Evolutionary conservation across 2,888 invertebrate genomes (phyloP).

Genomic region (Nephrotoma appendiculata): DNA sequence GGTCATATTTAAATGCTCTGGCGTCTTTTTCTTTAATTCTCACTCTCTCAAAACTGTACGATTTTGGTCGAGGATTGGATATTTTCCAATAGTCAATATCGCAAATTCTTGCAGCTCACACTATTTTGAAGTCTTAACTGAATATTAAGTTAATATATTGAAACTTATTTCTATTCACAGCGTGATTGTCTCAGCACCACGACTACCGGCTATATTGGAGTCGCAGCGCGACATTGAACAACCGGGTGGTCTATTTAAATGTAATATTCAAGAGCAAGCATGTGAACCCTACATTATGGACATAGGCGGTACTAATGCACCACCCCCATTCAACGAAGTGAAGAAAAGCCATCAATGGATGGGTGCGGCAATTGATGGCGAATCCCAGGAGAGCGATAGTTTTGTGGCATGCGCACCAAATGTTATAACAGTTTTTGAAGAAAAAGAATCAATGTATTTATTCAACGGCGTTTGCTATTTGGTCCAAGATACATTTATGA

Average conservation of each 20-base stretch:
- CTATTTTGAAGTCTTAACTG: too few relatives aligned
- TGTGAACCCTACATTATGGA: slow-evolving; percentile 32
- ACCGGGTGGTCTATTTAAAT: slow-evolving; percentile 40
- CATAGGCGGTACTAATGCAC: slow-evolving; percentile 17
- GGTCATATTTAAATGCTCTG: too few relatives aligned
- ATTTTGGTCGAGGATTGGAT: too few relatives aligned
- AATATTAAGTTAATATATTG: too few relatives aligned
- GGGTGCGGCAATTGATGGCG: slow-evolving; percentile 36
- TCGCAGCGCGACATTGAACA: slow-evolving; percentile 29
- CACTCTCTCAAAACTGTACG: too few relatives aligned
- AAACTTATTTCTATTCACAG: slow-evolving; percentile 21
- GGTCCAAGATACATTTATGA: not conserved
- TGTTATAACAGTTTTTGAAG: not conserved
- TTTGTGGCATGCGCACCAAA: slow-evolving; percentile 13
- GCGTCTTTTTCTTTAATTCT: too few relatives aligned
- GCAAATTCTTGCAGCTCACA: too few relatives aligned
- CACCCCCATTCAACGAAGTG: slow-evolving; percentile 5
- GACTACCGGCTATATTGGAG: slow-evolving; percentile 34
- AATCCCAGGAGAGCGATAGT: slow-evolving; percentile 27
- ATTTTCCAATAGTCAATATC: too few relatives aligned
- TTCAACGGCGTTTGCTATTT: not conserved
- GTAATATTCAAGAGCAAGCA: slow-evolving; percentile 21
- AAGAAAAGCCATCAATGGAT: slow-evolving; percentile 34
- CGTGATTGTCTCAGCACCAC: slow-evolving; percentile 38
- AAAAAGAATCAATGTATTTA: not conserved